phyloP scores from a whole-genome alignment of 2,113 vertebrate genomes.

The Upupa epops region DNA sequence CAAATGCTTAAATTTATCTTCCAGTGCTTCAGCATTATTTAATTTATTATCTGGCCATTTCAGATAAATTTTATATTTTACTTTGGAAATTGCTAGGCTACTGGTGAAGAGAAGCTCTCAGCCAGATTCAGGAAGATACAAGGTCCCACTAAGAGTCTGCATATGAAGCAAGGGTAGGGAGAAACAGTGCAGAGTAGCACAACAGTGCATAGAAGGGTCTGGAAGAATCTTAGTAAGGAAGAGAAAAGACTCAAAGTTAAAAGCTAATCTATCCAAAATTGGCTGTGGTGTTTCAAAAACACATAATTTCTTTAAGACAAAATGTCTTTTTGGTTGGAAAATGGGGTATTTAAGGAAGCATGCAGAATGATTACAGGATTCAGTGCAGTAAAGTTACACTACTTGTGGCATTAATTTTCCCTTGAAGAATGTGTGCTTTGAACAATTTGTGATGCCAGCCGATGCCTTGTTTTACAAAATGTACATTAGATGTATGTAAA shows the following conservation, averaged over 20 bases:
- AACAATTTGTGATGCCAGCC: accelerated
- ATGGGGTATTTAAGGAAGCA: not conserved
- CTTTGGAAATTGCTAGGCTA: not conserved
- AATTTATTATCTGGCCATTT: not conserved
- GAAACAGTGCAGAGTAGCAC: not conserved
- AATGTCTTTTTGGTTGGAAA: not conserved
- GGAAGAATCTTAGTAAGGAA: not conserved
- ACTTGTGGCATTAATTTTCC: not conserved
- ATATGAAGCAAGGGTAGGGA: not conserved
- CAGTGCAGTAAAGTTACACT: not conserved
- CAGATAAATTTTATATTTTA: not conserved
- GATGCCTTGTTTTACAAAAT: not conserved
- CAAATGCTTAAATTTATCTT: not conserved
- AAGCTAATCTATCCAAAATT: not conserved
- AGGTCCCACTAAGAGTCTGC: not conserved
- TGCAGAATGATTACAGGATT: not conserved
- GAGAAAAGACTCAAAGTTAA: not conserved
- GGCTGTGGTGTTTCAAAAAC: not conserved
- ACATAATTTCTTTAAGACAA: accelerated
- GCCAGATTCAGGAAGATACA: not conserved
- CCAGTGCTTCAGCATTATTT: not conserved
- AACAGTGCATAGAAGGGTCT: not conserved
- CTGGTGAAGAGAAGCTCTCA: not conserved
- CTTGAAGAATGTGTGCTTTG: not conserved
- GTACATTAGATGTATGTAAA: accelerated